Percentiles rank a stretch among this genome's conserved stretches.
phyloP scores from a whole-genome alignment of 2,797 vertebrate genomes.

The Gallinago nigripennis region DNA sequence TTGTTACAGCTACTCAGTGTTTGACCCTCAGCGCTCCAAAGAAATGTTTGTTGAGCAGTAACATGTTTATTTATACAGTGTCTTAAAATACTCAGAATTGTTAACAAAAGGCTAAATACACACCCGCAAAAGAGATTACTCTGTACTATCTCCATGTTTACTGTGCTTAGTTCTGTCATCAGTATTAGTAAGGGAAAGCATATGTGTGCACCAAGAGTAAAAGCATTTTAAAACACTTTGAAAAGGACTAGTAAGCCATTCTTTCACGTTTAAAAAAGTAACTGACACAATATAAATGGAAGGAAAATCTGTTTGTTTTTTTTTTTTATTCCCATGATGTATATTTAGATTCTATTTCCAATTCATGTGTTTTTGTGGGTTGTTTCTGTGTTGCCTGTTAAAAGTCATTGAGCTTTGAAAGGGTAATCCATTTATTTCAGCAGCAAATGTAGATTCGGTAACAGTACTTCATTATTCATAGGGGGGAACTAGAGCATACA shows the following conservation, averaged over 20 bases:
- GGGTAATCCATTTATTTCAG: conserved; percentile 48
- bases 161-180: background rate
- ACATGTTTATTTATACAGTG: background rate
- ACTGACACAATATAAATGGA: background rate
- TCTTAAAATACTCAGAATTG: background rate
- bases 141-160: background rate
- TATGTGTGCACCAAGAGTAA: background rate
- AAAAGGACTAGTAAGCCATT: background rate
- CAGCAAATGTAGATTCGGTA: conserved; percentile 37
- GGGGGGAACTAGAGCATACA: conserved; percentile 36
- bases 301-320: background rate
- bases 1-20: background rate
- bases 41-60: background rate
- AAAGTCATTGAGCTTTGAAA: conserved; percentile 33
- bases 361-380: background rate
- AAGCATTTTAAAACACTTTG: background rate
- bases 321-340: background rate
- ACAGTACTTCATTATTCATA: conserved; percentile 63
- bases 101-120: background rate
- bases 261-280: background rate
- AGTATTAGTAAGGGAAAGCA: background rate
- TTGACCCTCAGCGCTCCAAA: background rate
- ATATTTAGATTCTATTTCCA: background rate
- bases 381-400: conserved; percentile 21
- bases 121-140: background rate